Base-by-base conservation (phyloP, 2,797 vertebrate genomes). In the Lacerta viridis region DNA sequence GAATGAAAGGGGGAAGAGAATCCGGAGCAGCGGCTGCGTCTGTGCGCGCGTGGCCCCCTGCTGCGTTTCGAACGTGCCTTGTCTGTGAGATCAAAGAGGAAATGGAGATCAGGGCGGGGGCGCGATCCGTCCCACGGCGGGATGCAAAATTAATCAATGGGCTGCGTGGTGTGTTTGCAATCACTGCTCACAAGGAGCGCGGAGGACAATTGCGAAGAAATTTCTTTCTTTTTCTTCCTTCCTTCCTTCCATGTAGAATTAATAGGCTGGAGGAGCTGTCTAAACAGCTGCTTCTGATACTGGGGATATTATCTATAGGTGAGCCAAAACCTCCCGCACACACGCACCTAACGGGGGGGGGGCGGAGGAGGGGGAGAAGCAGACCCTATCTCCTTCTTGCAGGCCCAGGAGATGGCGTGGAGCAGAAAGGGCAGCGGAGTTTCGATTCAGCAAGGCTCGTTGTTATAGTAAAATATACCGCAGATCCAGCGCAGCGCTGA, bases 241-340 rank as follows among this genome's bases (percentile, higher is more conserved):
- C 50, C 75, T 43, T 46, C 1, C 68, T 71, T 82, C 76, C 69
- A 7, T 27, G 8, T 89, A 77, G 91, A 83, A 72, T 87, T 59
- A 85, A 87, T 84, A 90, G 64, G 82, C 79, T 69, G 69, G 0
- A 74, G 87, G 90, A 80, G 41, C 87, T 86, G 86, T 79, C 94
- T 90, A 89, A 92, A 86, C 87, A 92, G 88, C 88, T 82, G 85
- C 27, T 64, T 3, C 43, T 1, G 71, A 92, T 91, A 86, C 77
- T 0, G 0, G 74, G 84, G 61, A 71, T 86, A 87, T 89, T 86
- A 86, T 89, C 87, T 92, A 46, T 33, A 83, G 86, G 79, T 75
- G 83, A 86, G 86, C 83, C 72, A n/a, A 23, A 74, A 80, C 90
- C 88, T 36, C 85, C 27, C 25, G 13, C 29, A 27, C 0, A 0